Base-by-base conservation (phyloP, 2,113 vertebrate species). In the Apeltes quadracus region DNA sequence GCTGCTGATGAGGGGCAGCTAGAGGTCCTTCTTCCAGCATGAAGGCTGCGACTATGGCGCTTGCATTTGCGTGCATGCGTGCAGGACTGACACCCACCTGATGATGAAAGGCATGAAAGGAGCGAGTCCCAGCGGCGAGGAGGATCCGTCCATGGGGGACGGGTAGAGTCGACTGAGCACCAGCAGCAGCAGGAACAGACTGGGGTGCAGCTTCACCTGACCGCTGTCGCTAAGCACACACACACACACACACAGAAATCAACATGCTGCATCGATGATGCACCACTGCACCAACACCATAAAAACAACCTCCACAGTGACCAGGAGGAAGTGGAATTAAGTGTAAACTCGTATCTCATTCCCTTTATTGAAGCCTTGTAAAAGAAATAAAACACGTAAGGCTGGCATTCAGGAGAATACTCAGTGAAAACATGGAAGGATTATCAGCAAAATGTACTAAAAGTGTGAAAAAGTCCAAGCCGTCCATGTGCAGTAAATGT, bases 141-240 rank as follows among this genome's bases (percentile, higher is more conserved):
- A 91, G 0, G 95, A 93, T 48, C 96, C 96, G 4, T 99, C 97
- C 97, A 99, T 97, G 1, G 97, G 96, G 58, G 97, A 99, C 0
- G 96, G 97, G 92, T 97, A 99, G 54, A 99, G 93, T 38, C 95
- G 94, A 57, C 95, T 95, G 87, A 97, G 88, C 44, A 99, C 94
- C 90, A 98, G 89, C 75, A 99, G 94, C 63, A 98, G 85, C 77
- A 99, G 89, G 76, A 97, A 98, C 73, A 98, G 90, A 83, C 94
- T 96, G 62, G 97, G 95, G 66, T 97, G 96, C 39, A 95, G 95
- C 85, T 94, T 96, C 53, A 95, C 88, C 32, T 89, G 89, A 10
- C 94, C 93, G 1, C 91, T 92, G 76, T 90, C 89, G 88, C 93
- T 94, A 46, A 53, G 78, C 50, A 82, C 36, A 43, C 59, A 61